phyloP scores from a whole-genome alignment of 2,888 invertebrate species.

The Abrostola triplasia region DNA sequence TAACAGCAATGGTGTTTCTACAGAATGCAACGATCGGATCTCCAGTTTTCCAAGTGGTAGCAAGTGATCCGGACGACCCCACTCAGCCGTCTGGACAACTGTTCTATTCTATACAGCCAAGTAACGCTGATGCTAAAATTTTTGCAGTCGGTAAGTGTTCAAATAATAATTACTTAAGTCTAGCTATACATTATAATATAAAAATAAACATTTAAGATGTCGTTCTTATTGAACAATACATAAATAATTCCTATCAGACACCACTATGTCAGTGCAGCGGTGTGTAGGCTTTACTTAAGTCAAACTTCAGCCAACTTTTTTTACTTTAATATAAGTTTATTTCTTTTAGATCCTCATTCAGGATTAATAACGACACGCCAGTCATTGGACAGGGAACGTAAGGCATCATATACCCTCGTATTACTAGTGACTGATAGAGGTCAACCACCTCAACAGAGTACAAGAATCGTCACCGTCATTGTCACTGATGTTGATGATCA shows the following conservation, averaged over 20 bases:
- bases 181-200: too few relatives aligned
- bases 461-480: slow-evolving; percentile 90
- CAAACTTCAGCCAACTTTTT: too few relatives aligned
- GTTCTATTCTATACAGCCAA: slow-evolving; percentile 91
- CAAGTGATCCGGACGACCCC: slow-evolving; percentile 93
- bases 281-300: too few relatives aligned
- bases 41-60: slow-evolving; percentile 92
- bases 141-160: slow-evolving; percentile 88
- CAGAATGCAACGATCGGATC: slow-evolving; percentile 92
- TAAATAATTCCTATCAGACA: too few relatives aligned
- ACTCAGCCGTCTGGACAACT: slow-evolving; percentile 92
- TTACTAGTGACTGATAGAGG: slow-evolving; percentile 94
- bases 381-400: slow-evolving; percentile 92
- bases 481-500: slow-evolving; percentile 94
- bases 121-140: slow-evolving; percentile 89
- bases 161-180: too few relatives aligned
- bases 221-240: too few relatives aligned
- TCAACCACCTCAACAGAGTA: slow-evolving; percentile 92
- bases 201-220: too few relatives aligned
- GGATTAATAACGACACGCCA: slow-evolving; percentile 92
- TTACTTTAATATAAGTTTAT: neutral
- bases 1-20: slow-evolving; percentile 28
- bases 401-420: slow-evolving; percentile 92
- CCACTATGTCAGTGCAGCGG: too few relatives aligned
- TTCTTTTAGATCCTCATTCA: slow-evolving; percentile 87